Base-by-base conservation (phyloP, 2,113 vertebrate species). In the Xiphophorus maculatus region DNA sequence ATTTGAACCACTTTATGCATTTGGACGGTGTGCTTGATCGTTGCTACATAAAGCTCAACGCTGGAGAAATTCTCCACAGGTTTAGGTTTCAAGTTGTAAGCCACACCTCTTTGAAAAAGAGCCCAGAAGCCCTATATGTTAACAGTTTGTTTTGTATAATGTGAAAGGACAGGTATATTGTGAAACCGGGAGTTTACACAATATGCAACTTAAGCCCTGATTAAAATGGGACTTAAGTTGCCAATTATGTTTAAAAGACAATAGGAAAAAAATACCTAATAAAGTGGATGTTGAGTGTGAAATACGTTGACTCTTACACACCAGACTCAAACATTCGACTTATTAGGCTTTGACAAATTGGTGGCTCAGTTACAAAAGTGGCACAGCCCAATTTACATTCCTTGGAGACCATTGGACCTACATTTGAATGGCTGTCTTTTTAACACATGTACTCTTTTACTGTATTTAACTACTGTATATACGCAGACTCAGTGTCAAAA, bases 291-390 rank as follows among this genome's bases (percentile, higher is more conserved):
- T 54, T 54, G 44, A 48, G 1, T 48, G 44, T 19, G 15, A 48
- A 48, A 17, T 48, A 48, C 14, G 1, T 48, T 48, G 44, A 19
- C 15, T 19, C 44, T 48, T 19, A 17, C 44, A 48, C 44, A 44
- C 63, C 65, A 40, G 67, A 33, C 84, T 84, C 80, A 70, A 84
- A 80, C 14, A 14, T 62, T 15, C 70, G 71, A 76, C 87, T 84
- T 81, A 79, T 85, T 73, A 76, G n/a, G n/a, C 71, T 73, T n/a
- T 74, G 54, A 67, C 74, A 70, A 86, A 87, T 88, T 73, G 69
- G 83, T 73, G 32, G 51, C 63, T 83, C 71, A 83, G 66, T 85
- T 87, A 87, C 69, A 77, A 80, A 89, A 87, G 77, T 90, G 84
- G 87, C 85, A 80, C 84, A 79, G 69, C 70, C 66, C 44, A 51